A percentile compares a stretch with the other conserved stretches of the same genome.
Conservation (phyloP, 2,888 invertebrate genomes). For the Phymatocera aterrima region DNA sequence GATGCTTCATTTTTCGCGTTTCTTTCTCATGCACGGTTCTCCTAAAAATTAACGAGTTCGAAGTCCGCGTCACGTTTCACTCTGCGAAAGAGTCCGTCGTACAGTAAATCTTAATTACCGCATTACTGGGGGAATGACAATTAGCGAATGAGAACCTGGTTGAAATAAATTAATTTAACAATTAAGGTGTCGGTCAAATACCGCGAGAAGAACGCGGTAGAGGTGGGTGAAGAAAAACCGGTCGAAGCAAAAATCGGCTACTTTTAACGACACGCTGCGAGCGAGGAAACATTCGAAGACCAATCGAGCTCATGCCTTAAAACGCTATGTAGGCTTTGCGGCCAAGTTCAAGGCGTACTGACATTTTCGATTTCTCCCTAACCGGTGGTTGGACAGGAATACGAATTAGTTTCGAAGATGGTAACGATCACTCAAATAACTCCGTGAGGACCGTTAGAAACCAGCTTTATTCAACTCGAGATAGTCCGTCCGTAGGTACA, state of each 20-base stretch:
- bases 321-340: conserved; percentile 54
- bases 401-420: conserved; percentile 21
- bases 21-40: not conserved
- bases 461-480: conserved; percentile 18
- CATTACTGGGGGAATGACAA: conserved; percentile 41
- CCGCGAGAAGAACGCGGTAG: conserved; percentile 41
- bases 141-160: conserved; percentile 43
- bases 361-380: conserved; percentile 49
- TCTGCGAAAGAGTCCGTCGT: not conserved
- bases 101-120: conserved; percentile 40
- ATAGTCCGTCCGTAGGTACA: not conserved
- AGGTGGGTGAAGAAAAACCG: conserved; percentile 35
- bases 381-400: conserved; percentile 35
- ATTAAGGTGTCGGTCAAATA: conserved; percentile 54
- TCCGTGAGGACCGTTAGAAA: conserved; percentile 21
- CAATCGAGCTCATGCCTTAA: conserved; percentile 29
- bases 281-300: conserved; percentile 33
- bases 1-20: not conserved
- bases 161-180: conserved; percentile 56
- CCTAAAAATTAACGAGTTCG: not conserved
- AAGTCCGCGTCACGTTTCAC: not conserved
- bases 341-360: conserved; percentile 52
- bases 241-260: conserved; percentile 33
- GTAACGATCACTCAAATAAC: conserved; percentile 30
- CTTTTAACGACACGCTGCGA: not conserved